A percentile compares a stretch with the other conserved stretches of the same genome.
Conservation (phyloP, 2,888 invertebrate species). For the Gryllus longicercus region DNA sequence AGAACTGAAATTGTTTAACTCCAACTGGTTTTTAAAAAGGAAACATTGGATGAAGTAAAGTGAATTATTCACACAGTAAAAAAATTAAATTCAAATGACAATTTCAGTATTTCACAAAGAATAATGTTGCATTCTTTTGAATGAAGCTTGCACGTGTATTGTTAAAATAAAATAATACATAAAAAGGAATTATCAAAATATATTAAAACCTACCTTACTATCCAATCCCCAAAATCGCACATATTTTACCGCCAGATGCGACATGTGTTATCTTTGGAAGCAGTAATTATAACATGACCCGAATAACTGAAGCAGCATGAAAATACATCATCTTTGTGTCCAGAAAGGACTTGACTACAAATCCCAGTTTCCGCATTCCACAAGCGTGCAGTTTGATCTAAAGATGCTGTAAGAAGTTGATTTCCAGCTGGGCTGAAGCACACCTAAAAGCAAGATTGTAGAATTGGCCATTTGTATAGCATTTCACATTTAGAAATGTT, state of each 20-base stretch:
- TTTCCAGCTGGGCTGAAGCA: constrained; percentile 78
- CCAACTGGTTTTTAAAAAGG: neutral
- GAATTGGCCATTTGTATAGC: neutral
- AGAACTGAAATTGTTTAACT: neutral
- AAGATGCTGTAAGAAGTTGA: constrained; percentile 69
- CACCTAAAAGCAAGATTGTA: constrained; percentile 51
- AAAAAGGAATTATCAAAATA: too few relatives aligned
- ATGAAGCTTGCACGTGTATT: too few relatives aligned
- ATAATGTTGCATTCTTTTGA: too few relatives aligned
- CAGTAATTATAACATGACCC: constrained; percentile 74
- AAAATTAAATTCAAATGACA: too few relatives aligned
- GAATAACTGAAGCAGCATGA: constrained; percentile 77
- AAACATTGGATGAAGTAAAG: neutral
- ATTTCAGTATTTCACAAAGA: neutral
- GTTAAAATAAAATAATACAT: too few relatives aligned
- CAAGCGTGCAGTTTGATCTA: constrained; percentile 69
- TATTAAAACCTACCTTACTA: too few relatives aligned
- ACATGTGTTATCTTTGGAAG: constrained; percentile 79
- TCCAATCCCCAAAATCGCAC: too few relatives aligned
- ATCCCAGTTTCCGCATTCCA: constrained; percentile 67
- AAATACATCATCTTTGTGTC: constrained; percentile 76
- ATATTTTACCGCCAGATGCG: constrained; percentile 68
- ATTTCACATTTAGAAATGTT: too few relatives aligned
- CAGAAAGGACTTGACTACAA: constrained; percentile 64
- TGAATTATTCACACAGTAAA: too few relatives aligned